Base-by-base conservation (phyloP, 2,888 invertebrate genomes). In the Calameuta idolon region DNA sequence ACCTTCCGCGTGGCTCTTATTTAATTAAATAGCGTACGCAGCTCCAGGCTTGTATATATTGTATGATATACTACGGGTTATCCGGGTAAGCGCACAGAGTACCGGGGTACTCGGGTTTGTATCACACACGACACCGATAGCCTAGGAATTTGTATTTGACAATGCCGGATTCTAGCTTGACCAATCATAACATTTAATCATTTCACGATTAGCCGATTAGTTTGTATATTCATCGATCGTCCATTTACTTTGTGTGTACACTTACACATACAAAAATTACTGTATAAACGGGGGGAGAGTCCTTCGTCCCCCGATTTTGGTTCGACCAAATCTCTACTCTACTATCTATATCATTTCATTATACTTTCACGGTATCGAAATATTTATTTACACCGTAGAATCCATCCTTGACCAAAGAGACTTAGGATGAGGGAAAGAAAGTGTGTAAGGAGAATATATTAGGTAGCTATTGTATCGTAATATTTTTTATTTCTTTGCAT, bases 71-170 rank as follows among this genome's bases (percentile, higher is more conserved):
- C 55, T 55, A 55, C 55, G 55, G 55, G 55, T 55, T 55, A 55
- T 55, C 55, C 55, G 55, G 55, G 23, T 55, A 55, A 55, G 23
- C 55, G 55, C 55, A 55, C 55, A 55, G 55, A 55, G 55, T 55
- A 55, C 55, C 55, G 23, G 55, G 55, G 55, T 55, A 55, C 55
- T 55, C 55, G 55, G 55, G 23, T 55, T 55, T 55, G 55, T 55
- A 55, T 55, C 55, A 55, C 23, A 71, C 80, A 76, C 68, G 75
- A 83, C 81, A 83, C 81, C 83, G 73, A 30, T 83, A 83, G 80
- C 69, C 74, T 83, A 83, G 81, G 30, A 34, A 83, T 83, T 83
- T 83, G 81, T 85, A 85, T 85, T 82, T 55, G 23, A 55, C 23
- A 55, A 55, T 55, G 34, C 34, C 71, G 31, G 15, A 34, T 34